Evolutionary conservation across 2,113 vertebrate genomes (phyloP).

Genomic region (Arothron firmamentum): DNA sequence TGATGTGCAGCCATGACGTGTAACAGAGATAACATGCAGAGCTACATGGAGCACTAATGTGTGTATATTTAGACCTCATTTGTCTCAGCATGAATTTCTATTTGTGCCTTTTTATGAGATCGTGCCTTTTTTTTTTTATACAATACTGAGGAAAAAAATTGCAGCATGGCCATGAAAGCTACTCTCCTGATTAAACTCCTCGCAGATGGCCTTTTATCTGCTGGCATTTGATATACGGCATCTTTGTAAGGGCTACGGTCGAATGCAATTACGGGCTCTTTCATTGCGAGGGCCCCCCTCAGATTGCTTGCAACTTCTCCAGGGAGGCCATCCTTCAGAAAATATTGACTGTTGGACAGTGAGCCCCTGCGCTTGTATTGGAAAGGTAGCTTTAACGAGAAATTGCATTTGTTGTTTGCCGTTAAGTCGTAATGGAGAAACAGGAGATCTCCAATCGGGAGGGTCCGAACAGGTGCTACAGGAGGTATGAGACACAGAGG

Average conservation of each 20-base stretch:
- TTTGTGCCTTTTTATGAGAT: slow-evolving; percentile 50
- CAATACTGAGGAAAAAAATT: slow-evolving; percentile 75
- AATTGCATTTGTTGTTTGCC: slow-evolving; percentile 46
- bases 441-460: slow-evolving; percentile 41
- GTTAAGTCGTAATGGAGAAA: slow-evolving; percentile 54
- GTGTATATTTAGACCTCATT: slow-evolving; percentile 16
- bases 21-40: slow-evolving; percentile 20
- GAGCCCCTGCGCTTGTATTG: slow-evolving; percentile 50
- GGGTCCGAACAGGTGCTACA: slow-evolving; percentile 63
- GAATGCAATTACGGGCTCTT: slow-evolving; percentile 77
- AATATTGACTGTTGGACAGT: slow-evolving; percentile 75
- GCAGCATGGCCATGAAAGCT: slow-evolving; percentile 64
- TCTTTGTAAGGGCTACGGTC: slow-evolving; percentile 73
- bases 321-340: slow-evolving; percentile 72
- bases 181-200: slow-evolving; percentile 79
- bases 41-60: slow-evolving; percentile 24
- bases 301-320: slow-evolving; percentile 71
- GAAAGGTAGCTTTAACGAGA: slow-evolving; percentile 36
- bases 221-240: slow-evolving; percentile 77
- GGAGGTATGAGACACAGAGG: slow-evolving; percentile 6
- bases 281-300: slow-evolving; percentile 62
- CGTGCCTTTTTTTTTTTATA: slow-evolving; percentile 51
- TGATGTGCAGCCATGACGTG: slow-evolving; percentile 19
- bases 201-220: slow-evolving; percentile 74
- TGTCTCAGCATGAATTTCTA: slow-evolving; percentile 48